phyloP scores from a whole-genome alignment of 2,888 invertebrate species.

The Hermodice carunculata region DNA sequence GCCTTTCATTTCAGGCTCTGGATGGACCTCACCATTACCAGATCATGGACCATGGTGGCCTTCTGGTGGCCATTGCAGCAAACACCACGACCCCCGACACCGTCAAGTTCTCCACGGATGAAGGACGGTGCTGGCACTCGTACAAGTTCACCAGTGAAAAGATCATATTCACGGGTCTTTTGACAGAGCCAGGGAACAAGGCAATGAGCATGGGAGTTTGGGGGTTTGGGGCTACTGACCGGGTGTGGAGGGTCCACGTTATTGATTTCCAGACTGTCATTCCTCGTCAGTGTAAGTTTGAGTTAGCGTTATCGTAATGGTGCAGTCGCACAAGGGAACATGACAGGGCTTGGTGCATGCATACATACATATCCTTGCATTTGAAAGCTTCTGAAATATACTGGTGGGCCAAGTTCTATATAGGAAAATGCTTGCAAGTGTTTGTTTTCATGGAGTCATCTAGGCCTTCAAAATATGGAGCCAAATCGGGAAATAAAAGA shows the following conservation, averaged over 20 bases:
- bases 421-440: too few relatives aligned
- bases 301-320: too few relatives aligned
- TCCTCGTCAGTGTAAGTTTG: constrained; percentile 53
- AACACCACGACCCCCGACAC: constrained; percentile 42
- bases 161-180: constrained; percentile 44
- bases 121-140: constrained; percentile 67
- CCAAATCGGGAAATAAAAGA: too few relatives aligned
- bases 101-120: constrained; percentile 67
- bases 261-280: constrained; percentile 64
- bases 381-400: too few relatives aligned
- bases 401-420: too few relatives aligned
- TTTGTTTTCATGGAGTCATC: too few relatives aligned
- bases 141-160: constrained; percentile 60
- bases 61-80: constrained; percentile 62
- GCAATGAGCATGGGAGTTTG: constrained; percentile 64
- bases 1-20: constrained; percentile 51
- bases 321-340: too few relatives aligned
- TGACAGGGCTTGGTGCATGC: too few relatives aligned
- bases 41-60: constrained; percentile 67
- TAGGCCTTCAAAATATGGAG: too few relatives aligned
- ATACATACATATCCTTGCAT: too few relatives aligned
- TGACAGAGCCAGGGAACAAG: constrained; percentile 66
- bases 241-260: constrained; percentile 59
- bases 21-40: constrained; percentile 66
- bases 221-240: constrained; percentile 55